phyloP scores from a whole-genome alignment of 2,888 invertebrate species.

The Acronicta psi region DNA sequence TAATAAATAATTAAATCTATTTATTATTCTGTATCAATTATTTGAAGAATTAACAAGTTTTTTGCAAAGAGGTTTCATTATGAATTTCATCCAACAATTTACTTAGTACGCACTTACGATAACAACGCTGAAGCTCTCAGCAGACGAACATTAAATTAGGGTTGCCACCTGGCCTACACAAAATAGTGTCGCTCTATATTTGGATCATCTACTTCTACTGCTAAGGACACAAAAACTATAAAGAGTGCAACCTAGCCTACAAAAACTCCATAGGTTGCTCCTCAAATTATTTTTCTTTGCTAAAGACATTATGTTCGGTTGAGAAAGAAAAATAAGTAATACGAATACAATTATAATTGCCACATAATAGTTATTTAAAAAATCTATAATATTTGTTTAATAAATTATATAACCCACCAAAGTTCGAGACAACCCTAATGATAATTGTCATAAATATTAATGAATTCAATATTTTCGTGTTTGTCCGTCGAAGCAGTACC shows the following conservation, averaged over 20 bases:
- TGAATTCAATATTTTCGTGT: slow-evolving; percentile 45
- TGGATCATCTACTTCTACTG: not conserved
- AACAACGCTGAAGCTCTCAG: slow-evolving; percentile 12
- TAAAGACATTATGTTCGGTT: no score
- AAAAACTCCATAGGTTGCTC: no score
- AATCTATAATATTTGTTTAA: no score
- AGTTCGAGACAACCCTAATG: not conserved
- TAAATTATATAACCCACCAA: not conserved
- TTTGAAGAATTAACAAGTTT: slow-evolving; percentile 1
- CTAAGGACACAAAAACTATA: no score
- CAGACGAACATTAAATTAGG: slow-evolving; percentile 31
- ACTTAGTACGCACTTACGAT: not conserved
- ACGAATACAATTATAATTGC: no score
- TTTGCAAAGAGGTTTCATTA: not conserved
- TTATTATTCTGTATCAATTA: not conserved
- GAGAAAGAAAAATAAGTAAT: no score
- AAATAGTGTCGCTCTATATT: not conserved
- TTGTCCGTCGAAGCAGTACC: slow-evolving; percentile 21
- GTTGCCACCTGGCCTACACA: not conserved
- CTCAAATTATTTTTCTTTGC: no score
- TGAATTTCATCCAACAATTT: slow-evolving; percentile 1
- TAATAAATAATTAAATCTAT: not conserved
- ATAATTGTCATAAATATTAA: slow-evolving; percentile 56
- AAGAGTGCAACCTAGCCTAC: no score
- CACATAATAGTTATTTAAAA: no score